phyloP scores from a whole-genome alignment of 2,113 vertebrate genomes.

The Petromus typicus region DNA sequence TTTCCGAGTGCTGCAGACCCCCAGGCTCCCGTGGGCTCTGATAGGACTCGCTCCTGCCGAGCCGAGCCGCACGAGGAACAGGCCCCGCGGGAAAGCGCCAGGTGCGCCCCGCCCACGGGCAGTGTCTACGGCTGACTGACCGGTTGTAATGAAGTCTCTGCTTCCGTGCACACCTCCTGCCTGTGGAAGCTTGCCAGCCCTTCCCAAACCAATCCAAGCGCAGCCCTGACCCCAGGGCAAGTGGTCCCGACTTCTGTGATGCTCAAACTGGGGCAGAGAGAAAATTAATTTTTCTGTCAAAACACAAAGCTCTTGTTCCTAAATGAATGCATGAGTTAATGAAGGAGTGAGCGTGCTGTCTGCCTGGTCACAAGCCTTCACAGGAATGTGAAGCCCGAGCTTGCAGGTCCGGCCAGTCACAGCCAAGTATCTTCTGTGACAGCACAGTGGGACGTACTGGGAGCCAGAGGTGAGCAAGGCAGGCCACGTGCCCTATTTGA shows the following conservation, averaged over 20 bases:
- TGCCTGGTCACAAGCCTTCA: background rate
- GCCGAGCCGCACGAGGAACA: background rate
- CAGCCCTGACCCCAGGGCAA: slow-evolving; percentile 49
- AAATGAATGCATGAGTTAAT: background rate
- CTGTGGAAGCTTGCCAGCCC: slow-evolving; percentile 33
- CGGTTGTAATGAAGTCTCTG: slow-evolving; percentile 76
- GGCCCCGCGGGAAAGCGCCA: slow-evolving; percentile 63
- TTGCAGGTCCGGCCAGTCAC: background rate
- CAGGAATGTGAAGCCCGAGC: background rate
- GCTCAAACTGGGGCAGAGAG: background rate
- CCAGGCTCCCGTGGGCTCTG: background rate
- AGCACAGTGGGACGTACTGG: background rate
- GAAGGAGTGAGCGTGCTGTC: background rate
- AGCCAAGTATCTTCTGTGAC: background rate
- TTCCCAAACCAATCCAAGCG: slow-evolving; percentile 35
- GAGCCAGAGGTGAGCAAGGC: background rate
- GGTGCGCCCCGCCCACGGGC: slow-evolving; percentile 83
- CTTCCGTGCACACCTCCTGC: slow-evolving; percentile 72
- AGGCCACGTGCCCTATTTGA: background rate
- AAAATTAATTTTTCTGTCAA: slow-evolving; percentile 53
- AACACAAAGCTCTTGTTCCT: background rate
- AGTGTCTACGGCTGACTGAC: slow-evolving; percentile 82
- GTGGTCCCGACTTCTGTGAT: background rate
- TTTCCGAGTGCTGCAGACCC: background rate
- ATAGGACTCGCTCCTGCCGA: background rate